These are phyloP conservation scores for Trissolcus japonicus DNA, from an alignment of 2,888 invertebrate genomes.

Conservation along the genomic window DNA sequence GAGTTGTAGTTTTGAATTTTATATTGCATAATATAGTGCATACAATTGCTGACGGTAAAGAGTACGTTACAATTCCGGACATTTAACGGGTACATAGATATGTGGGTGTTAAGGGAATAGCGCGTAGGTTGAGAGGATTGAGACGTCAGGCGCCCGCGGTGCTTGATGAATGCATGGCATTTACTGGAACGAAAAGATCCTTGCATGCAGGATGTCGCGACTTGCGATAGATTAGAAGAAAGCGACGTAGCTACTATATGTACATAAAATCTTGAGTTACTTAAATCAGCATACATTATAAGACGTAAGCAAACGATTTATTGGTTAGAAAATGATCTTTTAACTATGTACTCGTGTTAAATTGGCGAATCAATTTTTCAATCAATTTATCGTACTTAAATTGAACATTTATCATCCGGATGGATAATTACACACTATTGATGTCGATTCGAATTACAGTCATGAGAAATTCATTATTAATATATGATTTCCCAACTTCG, in stretches of 20 bases:
- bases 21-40: constrained; percentile 17
- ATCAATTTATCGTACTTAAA: constrained; percentile 22
- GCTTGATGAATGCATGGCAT: constrained; percentile 74
- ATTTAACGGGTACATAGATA: constrained; percentile 61
- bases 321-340: constrained; percentile 25
- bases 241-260: constrained; percentile 32
- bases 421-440: constrained; percentile 8
- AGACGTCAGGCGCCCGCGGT: constrained; percentile 75
- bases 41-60: constrained; percentile 56
- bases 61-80: constrained; percentile 59
- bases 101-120: constrained; percentile 66
- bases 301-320: constrained; percentile 36
- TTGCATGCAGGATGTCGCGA: constrained; percentile 66
- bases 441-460: constrained; percentile 4
- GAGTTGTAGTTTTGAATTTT: constrained; percentile 14
- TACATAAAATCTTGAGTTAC: constrained; percentile 22
- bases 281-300: constrained; percentile 43
- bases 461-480: constrained; percentile 11
- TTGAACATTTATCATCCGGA: constrained; percentile 13
- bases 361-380: constrained; percentile 28
- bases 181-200: constrained; percentile 72
- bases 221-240: constrained; percentile 55
- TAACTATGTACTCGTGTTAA: constrained; percentile 15
- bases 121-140: constrained; percentile 74
- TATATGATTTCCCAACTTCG: constrained; percentile 4